phyloP scores from a whole-genome alignment of 2,797 vertebrate genomes.

The Huso huso region DNA sequence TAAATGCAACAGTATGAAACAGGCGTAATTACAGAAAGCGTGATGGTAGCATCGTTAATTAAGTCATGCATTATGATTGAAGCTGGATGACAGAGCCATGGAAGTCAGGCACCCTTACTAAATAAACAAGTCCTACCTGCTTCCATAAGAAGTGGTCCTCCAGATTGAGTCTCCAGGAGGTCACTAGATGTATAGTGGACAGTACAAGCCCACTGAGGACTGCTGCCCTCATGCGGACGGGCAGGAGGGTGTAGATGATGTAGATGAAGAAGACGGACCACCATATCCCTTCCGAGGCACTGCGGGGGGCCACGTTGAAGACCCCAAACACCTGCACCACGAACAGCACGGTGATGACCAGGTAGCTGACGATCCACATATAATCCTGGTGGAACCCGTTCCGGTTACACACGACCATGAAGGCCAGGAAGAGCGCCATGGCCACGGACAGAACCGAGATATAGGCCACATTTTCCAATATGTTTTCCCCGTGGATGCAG shows the following conservation, averaged over 20 bases:
- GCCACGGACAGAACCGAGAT: constrained; percentile 68
- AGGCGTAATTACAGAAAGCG: too few relatives aligned
- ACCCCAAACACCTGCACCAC: constrained; percentile 78
- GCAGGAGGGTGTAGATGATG: constrained; percentile 92
- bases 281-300: constrained; percentile 85
- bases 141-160: constrained; percentile 81
- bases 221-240: constrained; percentile 85
- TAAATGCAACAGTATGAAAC: too few relatives aligned
- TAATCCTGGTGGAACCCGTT: constrained; percentile 94
- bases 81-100: too few relatives aligned
- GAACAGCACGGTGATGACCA: constrained; percentile 77
- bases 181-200: constrained; percentile 74
- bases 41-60: too few relatives aligned
- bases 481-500: constrained; percentile 58
- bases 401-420: constrained; percentile 90
- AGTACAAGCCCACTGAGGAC: constrained; percentile 79
- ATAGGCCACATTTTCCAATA: constrained; percentile 51
- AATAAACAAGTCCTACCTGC: constrained; percentile 60
- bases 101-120: too few relatives aligned
- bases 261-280: constrained; percentile 95
- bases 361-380: constrained; percentile 94
- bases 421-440: constrained; percentile 75
- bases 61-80: too few relatives aligned
- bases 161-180: constrained; percentile 79
- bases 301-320: constrained; percentile 70